Conservation (phyloP, 2,888 invertebrate genomes). For the Panzeria rudis region DNA sequence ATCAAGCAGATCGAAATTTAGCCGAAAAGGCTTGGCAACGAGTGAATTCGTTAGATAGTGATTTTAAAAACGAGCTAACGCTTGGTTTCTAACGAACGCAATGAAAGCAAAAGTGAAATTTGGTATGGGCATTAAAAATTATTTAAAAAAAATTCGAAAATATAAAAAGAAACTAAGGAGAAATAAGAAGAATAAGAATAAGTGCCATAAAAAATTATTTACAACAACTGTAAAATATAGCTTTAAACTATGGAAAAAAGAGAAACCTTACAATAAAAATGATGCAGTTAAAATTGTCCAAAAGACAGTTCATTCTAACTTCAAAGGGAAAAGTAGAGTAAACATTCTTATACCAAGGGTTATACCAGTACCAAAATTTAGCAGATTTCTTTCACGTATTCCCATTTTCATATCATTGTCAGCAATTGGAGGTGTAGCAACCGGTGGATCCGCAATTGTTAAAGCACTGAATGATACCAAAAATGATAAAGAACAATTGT, state of each 20-base stretch:
- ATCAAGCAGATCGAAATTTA: too few species aligned
- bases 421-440: too few species aligned
- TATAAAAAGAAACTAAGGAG: background rate
- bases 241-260: background rate
- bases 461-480: too few species aligned
- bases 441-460: too few species aligned
- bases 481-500: too few species aligned
- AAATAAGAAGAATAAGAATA: background rate
- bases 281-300: background rate
- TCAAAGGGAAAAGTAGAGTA: background rate
- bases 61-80: conserved; percentile 22
- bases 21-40: too few species aligned
- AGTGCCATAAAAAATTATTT: conserved; percentile 52
- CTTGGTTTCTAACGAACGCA: conserved; percentile 29
- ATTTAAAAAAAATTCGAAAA: too few species aligned
- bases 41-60: too few species aligned
- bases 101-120: conserved; percentile 15
- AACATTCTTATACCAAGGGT: too few species aligned
- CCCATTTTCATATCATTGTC: too few species aligned
- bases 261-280: background rate
- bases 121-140: conserved; percentile 2
- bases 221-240: background rate
- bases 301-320: background rate
- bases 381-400: too few species aligned
- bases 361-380: too few species aligned